Conservation (phyloP, 2,797 vertebrate species). For the Liparis tanakae region DNA sequence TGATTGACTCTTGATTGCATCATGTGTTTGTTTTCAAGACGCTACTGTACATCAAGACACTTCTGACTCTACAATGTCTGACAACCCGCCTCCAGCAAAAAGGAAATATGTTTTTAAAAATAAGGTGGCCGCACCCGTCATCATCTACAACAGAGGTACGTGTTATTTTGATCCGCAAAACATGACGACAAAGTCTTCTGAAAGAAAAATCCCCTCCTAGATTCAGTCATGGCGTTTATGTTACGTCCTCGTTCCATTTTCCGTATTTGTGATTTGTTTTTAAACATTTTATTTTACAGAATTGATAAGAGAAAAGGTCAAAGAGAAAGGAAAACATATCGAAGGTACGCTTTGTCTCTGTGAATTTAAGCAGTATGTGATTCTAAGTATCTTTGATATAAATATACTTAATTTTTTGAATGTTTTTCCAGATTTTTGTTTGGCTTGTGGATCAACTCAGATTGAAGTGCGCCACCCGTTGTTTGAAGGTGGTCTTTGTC, state of each 20-base stretch:
- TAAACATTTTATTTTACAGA: conserved; percentile 65
- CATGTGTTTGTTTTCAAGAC: conserved; percentile 34
- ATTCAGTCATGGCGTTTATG: not conserved
- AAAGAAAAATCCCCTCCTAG: not conserved
- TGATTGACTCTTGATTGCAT: not conserved
- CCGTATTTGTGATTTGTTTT: conserved; percentile 2
- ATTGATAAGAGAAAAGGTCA: conserved; percentile 62
- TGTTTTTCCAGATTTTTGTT: conserved; percentile 80
- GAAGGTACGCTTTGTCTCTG: conserved; percentile 64
- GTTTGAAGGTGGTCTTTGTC: conserved; percentile 84
- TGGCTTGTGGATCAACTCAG: conserved; percentile 78
- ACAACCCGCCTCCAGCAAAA: conserved; percentile 83
- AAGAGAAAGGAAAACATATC: conserved; percentile 69
- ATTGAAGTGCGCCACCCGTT: conserved; percentile 78
- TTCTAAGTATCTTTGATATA: not conserved
- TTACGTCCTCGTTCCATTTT: not conserved
- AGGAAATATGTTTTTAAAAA: conserved; percentile 76
- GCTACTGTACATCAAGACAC: conserved; percentile 33
- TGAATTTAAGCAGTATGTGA: not conserved
- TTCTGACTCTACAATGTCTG: conserved; percentile 65
- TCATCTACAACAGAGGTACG: conserved; percentile 69
- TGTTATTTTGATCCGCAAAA: not conserved
- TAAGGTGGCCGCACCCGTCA: conserved; percentile 25
- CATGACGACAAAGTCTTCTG: not conserved
- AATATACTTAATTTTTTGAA: conserved; percentile 11